phyloP scores from a whole-genome alignment of 2,797 vertebrate species.

The Dicrostonyx torquatus region DNA sequence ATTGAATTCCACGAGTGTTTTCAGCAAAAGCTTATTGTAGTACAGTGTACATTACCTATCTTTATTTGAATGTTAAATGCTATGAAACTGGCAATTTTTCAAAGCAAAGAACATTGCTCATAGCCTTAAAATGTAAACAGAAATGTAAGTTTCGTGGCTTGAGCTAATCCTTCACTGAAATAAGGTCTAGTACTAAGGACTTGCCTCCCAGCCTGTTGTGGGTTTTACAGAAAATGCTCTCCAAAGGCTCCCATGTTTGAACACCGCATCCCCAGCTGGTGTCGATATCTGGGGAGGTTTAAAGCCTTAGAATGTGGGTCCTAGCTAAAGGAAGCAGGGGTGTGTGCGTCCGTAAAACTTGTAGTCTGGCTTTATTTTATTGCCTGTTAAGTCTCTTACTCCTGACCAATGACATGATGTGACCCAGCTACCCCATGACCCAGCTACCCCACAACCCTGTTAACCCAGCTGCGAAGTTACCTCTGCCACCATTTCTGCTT shows the following conservation, averaged over 20 bases:
- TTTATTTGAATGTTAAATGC: conserved; percentile 56
- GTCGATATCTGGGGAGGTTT: background rate
- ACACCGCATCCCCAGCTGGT: background rate
- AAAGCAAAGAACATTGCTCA: conserved; percentile 27
- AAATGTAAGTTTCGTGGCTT: background rate
- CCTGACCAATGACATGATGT: background rate
- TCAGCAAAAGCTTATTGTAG: conserved; percentile 51
- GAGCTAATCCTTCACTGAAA: background rate
- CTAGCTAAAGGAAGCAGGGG: background rate
- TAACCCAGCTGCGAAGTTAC: background rate
- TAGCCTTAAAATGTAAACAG: background rate
- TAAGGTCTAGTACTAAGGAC: background rate
- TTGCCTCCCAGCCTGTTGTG: background rate
- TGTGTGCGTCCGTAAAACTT: no score
- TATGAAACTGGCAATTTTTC: conserved; percentile 69
- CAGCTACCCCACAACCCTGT: background rate
- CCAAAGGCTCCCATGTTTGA: background rate
- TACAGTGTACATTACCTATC: conserved; percentile 71
- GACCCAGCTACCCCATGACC: no score
- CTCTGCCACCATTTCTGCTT: background rate
- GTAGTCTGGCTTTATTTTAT: background rate
- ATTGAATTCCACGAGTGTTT: conserved; percentile 62
- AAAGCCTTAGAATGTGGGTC: background rate
- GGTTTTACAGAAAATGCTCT: background rate
- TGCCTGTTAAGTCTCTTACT: background rate